Conservation (phyloP, 2,888 invertebrate species). For the Romanomermis culicivorax region DNA sequence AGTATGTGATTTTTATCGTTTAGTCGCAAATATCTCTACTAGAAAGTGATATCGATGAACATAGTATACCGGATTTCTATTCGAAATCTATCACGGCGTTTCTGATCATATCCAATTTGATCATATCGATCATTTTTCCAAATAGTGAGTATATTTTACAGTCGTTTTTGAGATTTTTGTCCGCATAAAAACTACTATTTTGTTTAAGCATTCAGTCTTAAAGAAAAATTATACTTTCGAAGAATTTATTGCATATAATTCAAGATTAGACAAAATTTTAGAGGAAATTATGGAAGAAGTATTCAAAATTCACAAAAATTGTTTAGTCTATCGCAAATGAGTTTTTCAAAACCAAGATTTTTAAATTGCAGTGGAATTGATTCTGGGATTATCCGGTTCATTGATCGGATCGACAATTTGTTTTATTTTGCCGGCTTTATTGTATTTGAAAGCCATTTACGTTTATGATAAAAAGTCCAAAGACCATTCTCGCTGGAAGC, state of each 20-base stretch:
- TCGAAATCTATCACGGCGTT: conserved; percentile 11
- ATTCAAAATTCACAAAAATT: neutral
- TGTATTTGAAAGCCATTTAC: conserved; percentile 62
- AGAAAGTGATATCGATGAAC: neutral
- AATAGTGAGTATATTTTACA: conserved; percentile 38
- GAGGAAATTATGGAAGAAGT: conserved; percentile 1
- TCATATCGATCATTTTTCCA: conserved; percentile 63
- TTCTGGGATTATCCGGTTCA: conserved; percentile 76
- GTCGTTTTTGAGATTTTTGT: neutral
- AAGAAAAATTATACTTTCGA: too few species aligned
- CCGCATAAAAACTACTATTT: too few species aligned
- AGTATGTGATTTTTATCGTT: too few species aligned
- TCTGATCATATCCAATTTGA: conserved; percentile 52
- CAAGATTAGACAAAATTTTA: neutral
- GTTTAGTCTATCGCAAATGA: neutral
- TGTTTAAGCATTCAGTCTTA: too few species aligned
- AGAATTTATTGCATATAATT: too few species aligned
- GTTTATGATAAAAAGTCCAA: conserved; percentile 58
- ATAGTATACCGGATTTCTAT: conserved; percentile 7
- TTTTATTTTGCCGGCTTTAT: conserved; percentile 69
- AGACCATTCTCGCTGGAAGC: too few species aligned
- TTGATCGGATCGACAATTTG: conserved; percentile 84
- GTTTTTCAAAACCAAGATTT: neutral
- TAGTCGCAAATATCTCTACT: neutral
- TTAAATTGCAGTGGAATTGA: conserved; percentile 42